phyloP scores from a whole-genome alignment of 2,797 vertebrate species.

The Lateolabrax maculatus region DNA sequence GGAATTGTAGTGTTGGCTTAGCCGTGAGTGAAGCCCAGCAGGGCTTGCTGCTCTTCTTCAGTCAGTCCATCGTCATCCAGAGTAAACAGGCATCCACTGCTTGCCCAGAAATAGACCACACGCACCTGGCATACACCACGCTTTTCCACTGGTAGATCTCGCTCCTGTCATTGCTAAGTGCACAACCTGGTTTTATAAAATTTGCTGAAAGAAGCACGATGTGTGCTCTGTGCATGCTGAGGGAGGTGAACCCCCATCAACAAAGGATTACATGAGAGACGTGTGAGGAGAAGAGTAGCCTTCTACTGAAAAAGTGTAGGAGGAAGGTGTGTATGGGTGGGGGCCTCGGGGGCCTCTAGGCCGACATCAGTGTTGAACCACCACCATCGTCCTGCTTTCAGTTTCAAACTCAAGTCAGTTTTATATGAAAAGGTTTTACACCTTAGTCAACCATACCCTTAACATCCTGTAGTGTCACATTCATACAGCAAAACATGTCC shows the following conservation, averaged over 20 bases:
- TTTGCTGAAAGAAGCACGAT: neutral
- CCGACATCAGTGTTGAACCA: neutral
- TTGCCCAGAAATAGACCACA: constrained; percentile 64
- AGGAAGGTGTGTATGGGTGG: no score
- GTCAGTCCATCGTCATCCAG: constrained; percentile 25
- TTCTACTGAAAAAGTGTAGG: neutral
- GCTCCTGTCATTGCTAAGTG: constrained; percentile 22
- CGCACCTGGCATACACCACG: constrained; percentile 39
- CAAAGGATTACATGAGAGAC: neutral
- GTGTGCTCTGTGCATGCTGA: neutral
- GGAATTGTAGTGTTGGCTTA: constrained; percentile 42
- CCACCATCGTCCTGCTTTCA: neutral
- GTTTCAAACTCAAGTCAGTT: neutral
- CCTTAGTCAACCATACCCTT: no score
- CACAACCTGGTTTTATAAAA: constrained; percentile 24
- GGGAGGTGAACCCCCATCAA: neutral
- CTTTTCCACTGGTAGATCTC: constrained; percentile 62
- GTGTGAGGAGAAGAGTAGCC: neutral
- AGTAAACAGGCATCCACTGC: constrained; percentile 67
- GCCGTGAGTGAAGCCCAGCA: constrained; percentile 28
- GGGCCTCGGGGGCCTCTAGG: no score
- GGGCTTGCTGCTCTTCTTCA: constrained; percentile 40
- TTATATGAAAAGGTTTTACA: neutral
- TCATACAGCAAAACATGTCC: neutral
- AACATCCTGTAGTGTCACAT: neutral